Conservation (phyloP, 2,113 vertebrate genomes). For the Donacobius atricapilla region DNA sequence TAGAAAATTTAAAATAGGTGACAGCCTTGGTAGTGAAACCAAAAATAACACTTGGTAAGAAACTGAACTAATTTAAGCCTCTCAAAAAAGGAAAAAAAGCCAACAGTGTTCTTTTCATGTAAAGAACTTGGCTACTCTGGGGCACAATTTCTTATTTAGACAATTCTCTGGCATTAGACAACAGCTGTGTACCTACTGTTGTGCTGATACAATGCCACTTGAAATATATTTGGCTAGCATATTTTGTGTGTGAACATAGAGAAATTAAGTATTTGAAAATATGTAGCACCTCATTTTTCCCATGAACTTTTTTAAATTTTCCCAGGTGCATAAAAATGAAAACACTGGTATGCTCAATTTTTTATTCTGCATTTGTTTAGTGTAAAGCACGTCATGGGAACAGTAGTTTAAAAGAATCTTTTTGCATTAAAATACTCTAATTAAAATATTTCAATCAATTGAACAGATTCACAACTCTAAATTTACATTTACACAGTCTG, state of each 20-base stretch:
- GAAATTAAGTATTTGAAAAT: conserved; percentile 31
- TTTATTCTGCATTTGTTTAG: conserved; percentile 24
- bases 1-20: background rate
- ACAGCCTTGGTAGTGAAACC: background rate
- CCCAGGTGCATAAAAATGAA: conserved; percentile 2
- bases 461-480: background rate
- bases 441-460: conserved; percentile 38
- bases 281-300: background rate
- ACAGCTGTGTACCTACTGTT: background rate
- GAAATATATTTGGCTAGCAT: background rate
- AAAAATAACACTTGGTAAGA: background rate
- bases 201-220: background rate
- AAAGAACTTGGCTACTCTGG: background rate
- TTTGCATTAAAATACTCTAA: background rate
- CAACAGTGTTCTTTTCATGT: background rate
- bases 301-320: background rate
- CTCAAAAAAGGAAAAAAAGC: background rate
- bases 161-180: background rate
- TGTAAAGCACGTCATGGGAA: background rate
- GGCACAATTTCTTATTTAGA: background rate
- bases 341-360: background rate
- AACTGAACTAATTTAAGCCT: background rate
- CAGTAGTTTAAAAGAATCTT: background rate
- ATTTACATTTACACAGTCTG: background rate
- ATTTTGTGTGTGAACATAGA: background rate